These are phyloP conservation scores for Sigmodon hispidus DNA, from an alignment of 2,113 vertebrate genomes.

Conservation along the genomic window DNA sequence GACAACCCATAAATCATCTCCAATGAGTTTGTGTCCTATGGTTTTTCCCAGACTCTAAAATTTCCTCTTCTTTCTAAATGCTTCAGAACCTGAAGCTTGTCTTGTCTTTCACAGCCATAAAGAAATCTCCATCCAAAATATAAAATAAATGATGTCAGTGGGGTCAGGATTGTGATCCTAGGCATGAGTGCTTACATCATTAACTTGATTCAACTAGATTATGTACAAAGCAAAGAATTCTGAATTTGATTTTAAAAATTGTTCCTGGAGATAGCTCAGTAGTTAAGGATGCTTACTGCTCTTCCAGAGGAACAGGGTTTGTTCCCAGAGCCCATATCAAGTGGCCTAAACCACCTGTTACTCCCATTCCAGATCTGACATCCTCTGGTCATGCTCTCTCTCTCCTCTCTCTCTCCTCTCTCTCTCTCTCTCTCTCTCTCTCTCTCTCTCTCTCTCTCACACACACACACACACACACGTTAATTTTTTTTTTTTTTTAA, in stretches of 20 bases:
- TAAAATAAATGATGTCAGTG: constrained; percentile 11
- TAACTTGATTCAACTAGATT: neutral
- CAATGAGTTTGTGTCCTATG: neutral
- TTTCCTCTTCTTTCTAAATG: neutral
- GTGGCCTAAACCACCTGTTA: neutral
- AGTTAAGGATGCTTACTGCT: neutral
- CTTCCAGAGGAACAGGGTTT: neutral
- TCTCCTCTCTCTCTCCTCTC: too few species aligned
- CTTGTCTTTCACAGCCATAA: constrained; percentile 4
- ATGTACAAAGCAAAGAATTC: neutral
- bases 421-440: too few species aligned
- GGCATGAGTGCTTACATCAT: neutral
- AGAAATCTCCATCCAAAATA: neutral
- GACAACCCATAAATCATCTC: constrained; percentile 41
- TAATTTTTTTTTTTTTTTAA: neutral
- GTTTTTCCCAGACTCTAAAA: constrained; percentile 23
- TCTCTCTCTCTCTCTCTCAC: too few species aligned
- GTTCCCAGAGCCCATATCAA: neutral
- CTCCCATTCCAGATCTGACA: neutral
- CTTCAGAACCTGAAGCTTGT: neutral
- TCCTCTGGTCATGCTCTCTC: neutral
- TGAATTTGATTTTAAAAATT: neutral
- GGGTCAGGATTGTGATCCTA: constrained; percentile 2
- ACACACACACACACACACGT: too few species aligned
- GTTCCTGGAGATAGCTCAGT: neutral